These are phyloP conservation scores for Lepidochrysops patricia DNA, from an alignment of 2,888 invertebrate genomes.

Conservation along the genomic window DNA sequence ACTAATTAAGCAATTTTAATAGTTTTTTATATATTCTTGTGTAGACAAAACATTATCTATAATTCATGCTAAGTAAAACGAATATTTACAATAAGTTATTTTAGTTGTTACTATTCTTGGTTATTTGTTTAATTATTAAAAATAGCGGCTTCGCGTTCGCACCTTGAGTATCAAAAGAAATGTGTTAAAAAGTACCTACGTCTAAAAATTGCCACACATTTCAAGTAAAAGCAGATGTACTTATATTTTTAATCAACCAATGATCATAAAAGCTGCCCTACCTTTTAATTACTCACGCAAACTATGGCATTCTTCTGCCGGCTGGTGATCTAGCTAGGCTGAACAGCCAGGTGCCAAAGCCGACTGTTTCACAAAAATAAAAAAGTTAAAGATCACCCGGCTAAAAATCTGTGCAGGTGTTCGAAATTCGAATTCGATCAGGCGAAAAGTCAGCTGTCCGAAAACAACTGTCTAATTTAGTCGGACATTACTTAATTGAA, in stretches of 20 bases:
- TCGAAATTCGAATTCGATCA: slow-evolving; percentile 37
- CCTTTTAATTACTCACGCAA: slow-evolving; percentile 40
- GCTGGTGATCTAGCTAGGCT: slow-evolving; percentile 42
- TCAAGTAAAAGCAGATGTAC: slow-evolving; percentile 5
- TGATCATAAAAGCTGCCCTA: slow-evolving; percentile 37
- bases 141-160: background rate
- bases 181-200: background rate
- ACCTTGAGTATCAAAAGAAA: background rate
- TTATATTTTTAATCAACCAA: slow-evolving; percentile 4
- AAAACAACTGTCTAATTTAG: slow-evolving; percentile 33
- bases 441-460: slow-evolving; percentile 61
- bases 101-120: too few relatives aligned
- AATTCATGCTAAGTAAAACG: background rate
- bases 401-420: slow-evolving; percentile 70
- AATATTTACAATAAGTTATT: too few relatives aligned
- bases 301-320: slow-evolving; percentile 29
- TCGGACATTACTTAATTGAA: slow-evolving; percentile 20
- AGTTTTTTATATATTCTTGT: too few relatives aligned
- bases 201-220: background rate
- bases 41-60: too few relatives aligned
- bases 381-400: slow-evolving; percentile 48
- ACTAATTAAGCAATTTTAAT: too few relatives aligned
- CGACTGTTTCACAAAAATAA: slow-evolving; percentile 44
- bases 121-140: background rate
- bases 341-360: slow-evolving; percentile 58